Conservation (phyloP, 2,113 vertebrate genomes). For the Hystrix cristata region DNA sequence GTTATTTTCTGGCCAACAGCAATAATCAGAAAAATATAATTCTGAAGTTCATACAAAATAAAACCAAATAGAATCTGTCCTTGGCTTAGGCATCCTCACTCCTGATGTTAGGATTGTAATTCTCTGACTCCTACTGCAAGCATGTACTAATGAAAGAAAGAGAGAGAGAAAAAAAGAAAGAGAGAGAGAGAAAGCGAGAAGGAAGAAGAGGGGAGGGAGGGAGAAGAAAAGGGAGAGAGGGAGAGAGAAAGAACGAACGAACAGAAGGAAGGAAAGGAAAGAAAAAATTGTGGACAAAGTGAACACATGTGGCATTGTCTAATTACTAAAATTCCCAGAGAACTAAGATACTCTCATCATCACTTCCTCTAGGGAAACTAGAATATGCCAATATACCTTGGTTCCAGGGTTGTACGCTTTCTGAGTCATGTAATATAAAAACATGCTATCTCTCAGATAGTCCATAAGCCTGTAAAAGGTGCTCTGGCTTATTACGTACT, state of each 20-base stretch:
- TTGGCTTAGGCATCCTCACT: background rate
- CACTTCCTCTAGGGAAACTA: background rate
- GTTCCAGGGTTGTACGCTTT: background rate
- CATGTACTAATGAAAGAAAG: background rate
- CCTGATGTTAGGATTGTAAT: slow-evolving; percentile 28
- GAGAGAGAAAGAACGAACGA: no score
- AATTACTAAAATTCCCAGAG: slow-evolving; percentile 48
- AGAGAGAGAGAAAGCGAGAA: no score
- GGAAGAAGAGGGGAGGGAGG: no score
- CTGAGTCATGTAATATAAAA: slow-evolving; percentile 23
- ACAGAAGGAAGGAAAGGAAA: background rate
- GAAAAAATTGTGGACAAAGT: slow-evolving; percentile 61
- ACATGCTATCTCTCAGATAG: background rate
- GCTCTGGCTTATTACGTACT: background rate
- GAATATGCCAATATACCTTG: background rate
- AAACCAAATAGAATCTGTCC: slow-evolving; percentile 58
- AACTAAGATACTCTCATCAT: slow-evolving; percentile 45
- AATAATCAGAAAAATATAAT: slow-evolving; percentile 66
- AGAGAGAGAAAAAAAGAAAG: no score
- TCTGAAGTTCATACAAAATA: slow-evolving; percentile 26
- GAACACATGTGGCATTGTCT: slow-evolving; percentile 22
- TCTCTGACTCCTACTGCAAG: slow-evolving; percentile 18
- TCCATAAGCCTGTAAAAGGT: slow-evolving; percentile 21
- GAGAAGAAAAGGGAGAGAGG: no score
- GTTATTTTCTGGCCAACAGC: slow-evolving; percentile 34